Evolutionary conservation across 2,113 vertebrate species (phyloP).

Genomic region (Ardeotis arabs): DNA sequence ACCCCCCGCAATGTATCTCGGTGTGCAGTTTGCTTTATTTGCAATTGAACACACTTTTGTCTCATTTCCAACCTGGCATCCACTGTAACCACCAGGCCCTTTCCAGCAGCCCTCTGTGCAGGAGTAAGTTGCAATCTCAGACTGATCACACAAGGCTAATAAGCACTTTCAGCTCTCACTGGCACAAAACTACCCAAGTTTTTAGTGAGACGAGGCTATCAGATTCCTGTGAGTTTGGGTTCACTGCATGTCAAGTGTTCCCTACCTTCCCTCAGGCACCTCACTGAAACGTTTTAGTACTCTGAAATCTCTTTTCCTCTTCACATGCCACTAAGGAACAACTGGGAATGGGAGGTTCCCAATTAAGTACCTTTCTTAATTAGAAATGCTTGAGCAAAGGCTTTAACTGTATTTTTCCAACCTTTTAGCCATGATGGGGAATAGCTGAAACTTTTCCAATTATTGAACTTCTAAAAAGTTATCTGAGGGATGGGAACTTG

Average conservation of each 20-base stretch:
- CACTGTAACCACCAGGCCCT: neutral
- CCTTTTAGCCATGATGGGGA: neutral
- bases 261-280: neutral
- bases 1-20: neutral
- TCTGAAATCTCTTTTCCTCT: neutral
- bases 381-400: neutral
- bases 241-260: constrained; percentile 1
- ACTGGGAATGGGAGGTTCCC: neutral
- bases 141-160: constrained; percentile 23
- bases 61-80: constrained; percentile 5
- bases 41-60: neutral
- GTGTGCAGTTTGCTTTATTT: neutral
- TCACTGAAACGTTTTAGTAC: neutral
- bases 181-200: neutral
- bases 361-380: neutral
- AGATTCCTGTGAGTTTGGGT: neutral
- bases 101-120: constrained; percentile 6
- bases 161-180: constrained; percentile 28
- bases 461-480: constrained; percentile 19
- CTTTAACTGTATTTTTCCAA: neutral
- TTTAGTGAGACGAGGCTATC: neutral
- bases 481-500: neutral
- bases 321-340: neutral
- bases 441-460: constrained; percentile 35
- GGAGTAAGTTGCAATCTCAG: neutral